Evolutionary conservation across 1,140 invertebrate species (phyloP), one percentile per base, ranked within the genome.

Genomic region (Eubasilissa regina): DNA sequence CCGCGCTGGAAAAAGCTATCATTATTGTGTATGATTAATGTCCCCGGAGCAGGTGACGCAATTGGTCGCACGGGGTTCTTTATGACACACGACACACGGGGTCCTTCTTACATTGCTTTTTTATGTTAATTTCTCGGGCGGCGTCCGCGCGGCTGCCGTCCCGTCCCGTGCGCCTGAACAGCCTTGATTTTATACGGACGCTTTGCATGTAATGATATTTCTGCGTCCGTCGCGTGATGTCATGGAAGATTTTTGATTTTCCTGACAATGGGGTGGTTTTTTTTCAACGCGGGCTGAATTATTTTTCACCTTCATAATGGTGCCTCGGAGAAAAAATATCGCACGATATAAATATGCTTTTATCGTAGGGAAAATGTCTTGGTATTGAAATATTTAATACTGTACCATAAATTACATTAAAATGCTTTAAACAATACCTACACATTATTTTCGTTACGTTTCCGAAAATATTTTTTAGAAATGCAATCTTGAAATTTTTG

Each of bases 11-110:
- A 75, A 73, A 77, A 77, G 68, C 81, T 82, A 82, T 82, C 81
- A 82, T 82, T 82, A 82, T 73, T 17, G 78, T 76, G 68, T 74
- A 82, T 82, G 81, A 82, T 82, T 82, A 82, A 82, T 82, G 81
- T 80, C 48, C 47, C 35, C 62, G n/a, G 70, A 43, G 75, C 81
- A 82, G 81, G 81, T 82, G 81, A 82, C 78, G 80, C 76, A 78
- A 81, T 81, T 79, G 77, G 80, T 58, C 77, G 74, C 68, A 64
- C 81, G 75, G 75, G 62, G 64, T 81, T 81, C 81, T 82, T 82
- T 80, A 81, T 80, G 81, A 82, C 81, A 82, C 81, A 82, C 81
- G 81, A 79, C 81, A 82, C 75, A 82, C 77, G 77, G 77, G 73
- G 62, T 44, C 74, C 64, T 77, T 74, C 77, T 75, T 70, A 76